These are phyloP conservation scores for Martes martes DNA, from an alignment of 2,113 vertebrate species.

Conservation along the genomic window DNA sequence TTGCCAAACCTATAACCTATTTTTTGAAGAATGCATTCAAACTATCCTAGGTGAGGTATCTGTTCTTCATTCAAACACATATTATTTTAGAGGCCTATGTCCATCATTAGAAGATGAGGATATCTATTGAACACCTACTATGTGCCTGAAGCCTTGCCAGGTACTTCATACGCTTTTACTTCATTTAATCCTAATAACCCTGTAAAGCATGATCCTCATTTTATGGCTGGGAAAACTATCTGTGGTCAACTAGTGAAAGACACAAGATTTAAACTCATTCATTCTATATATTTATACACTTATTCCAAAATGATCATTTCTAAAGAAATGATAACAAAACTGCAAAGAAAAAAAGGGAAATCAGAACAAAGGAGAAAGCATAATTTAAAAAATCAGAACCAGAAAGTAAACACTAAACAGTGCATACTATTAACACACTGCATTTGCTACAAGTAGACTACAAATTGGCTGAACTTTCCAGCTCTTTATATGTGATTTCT, in stretches of 20 bases:
- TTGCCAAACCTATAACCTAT: neutral
- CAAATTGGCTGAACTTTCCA: neutral
- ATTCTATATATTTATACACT: neutral
- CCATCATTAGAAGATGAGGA: neutral
- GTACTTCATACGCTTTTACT: neutral
- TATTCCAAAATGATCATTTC: neutral
- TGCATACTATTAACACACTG: neutral
- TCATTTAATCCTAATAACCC: neutral
- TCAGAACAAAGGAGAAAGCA: neutral
- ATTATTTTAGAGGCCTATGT: neutral
- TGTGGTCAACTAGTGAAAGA: neutral
- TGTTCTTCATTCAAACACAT: neutral
- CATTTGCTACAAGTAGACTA: neutral
- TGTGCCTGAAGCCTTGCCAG: neutral
- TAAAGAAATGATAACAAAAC: neutral
- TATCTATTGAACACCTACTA: neutral
- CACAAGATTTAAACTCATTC: neutral
- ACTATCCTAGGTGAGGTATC: neutral
- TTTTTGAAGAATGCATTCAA: neutral
- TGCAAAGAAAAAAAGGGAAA: neutral
- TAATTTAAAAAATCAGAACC: neutral
- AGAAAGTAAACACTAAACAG: neutral
- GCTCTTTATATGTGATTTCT: neutral
- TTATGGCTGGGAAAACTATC: neutral
- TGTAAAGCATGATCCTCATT: neutral